phyloP scores from a whole-genome alignment of 2,113 vertebrate species.

The Tetraodon nigroviridis region DNA sequence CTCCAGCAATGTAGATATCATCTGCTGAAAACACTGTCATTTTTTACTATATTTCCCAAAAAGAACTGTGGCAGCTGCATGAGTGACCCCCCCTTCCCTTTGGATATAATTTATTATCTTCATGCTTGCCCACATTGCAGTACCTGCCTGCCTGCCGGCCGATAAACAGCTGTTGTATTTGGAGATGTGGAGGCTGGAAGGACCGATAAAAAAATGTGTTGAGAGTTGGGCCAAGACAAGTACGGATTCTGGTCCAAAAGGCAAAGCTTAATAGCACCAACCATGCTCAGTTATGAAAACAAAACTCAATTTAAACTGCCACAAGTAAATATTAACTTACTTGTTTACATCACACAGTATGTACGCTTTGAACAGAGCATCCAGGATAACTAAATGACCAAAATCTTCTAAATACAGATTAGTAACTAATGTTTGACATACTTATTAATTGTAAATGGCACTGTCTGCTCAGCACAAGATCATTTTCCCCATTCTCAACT shows the following conservation, averaged over 20 bases:
- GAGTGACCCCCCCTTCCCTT: constrained; percentile 46
- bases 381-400: constrained; percentile 32
- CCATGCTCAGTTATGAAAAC: not conserved
- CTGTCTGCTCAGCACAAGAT: constrained; percentile 14
- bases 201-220: constrained; percentile 25
- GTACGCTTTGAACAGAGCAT: constrained; percentile 30
- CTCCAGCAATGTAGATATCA: constrained; percentile 36
- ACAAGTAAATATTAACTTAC: constrained; percentile 41
- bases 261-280: not conserved
- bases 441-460: constrained; percentile 47
- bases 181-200: constrained; percentile 17
- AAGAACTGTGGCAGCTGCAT: constrained; percentile 63
- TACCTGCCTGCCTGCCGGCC: constrained; percentile 25
- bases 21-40: constrained; percentile 48
- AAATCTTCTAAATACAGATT: constrained; percentile 36
- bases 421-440: constrained; percentile 42
- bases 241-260: constrained; percentile 1
- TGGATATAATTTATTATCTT: constrained; percentile 72
- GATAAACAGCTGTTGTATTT: constrained; percentile 25
- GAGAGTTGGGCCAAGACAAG: constrained; percentile 33
- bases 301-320: constrained; percentile 28
- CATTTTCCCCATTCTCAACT: constrained; percentile 10
- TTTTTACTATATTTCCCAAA: constrained; percentile 61
- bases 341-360: not conserved
- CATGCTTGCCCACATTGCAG: constrained; percentile 61